A percentile compares a stretch with the other conserved stretches of the same genome.
phyloP scores from a whole-genome alignment of 2,888 invertebrate genomes.

The Limnephilus marmoratus region DNA sequence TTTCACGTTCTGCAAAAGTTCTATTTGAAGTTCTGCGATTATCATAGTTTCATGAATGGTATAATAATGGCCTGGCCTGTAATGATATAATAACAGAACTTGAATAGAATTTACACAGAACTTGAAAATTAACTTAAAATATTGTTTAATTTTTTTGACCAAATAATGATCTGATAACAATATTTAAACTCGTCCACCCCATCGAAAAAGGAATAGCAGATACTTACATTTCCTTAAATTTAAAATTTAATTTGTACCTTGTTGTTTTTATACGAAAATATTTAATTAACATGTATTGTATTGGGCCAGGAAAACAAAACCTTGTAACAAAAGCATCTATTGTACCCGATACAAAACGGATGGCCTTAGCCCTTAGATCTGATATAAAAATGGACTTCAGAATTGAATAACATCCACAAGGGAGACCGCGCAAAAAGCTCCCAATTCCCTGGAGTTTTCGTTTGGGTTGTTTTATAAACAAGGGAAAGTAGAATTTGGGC shows the following conservation, averaged over 20 bases:
- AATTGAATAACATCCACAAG: slow-evolving; percentile 12
- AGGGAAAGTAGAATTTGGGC: slow-evolving; percentile 48
- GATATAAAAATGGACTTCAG: slow-evolving; percentile 44
- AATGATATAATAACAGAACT: too few relatives aligned
- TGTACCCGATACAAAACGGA: slow-evolving; percentile 1
- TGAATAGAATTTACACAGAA: too few relatives aligned
- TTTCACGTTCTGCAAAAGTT: too few relatives aligned
- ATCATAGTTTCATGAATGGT: too few relatives aligned
- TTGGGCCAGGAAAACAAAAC: neutral
- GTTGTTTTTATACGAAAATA: too few relatives aligned
- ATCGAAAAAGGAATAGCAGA: too few relatives aligned
- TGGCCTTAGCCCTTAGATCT: neutral
- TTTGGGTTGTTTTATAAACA: slow-evolving; percentile 46
- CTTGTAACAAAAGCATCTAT: neutral
- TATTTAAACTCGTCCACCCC: too few relatives aligned
- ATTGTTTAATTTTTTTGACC: too few relatives aligned
- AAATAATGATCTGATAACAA: neutral
- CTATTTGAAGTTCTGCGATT: too few relatives aligned
- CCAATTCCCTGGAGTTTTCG: slow-evolving; percentile 38
- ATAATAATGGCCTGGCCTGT: too few relatives aligned
- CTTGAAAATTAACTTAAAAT: too few relatives aligned
- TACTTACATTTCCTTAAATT: neutral
- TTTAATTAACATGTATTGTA: too few relatives aligned
- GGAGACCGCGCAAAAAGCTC: slow-evolving; percentile 32
- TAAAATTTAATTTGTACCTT: neutral